Evolutionary conservation across 2,888 invertebrate genomes (phyloP).

Genomic region (Calephelis perditalis): DNA sequence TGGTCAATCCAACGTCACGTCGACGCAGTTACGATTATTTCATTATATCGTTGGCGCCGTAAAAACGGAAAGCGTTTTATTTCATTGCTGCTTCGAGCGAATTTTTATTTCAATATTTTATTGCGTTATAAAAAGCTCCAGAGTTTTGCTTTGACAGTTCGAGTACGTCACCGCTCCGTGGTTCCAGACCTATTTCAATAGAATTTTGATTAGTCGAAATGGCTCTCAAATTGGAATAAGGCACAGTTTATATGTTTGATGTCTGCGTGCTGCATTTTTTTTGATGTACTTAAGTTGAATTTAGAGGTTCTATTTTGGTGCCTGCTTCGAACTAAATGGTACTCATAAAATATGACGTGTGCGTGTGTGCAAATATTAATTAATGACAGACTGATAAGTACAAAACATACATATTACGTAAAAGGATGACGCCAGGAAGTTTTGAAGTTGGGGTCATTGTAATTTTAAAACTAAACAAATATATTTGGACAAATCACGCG

Average conservation of each 20-base stretch:
- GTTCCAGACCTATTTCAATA: slow-evolving; percentile 34
- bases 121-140: slow-evolving; percentile 57
- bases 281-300: neutral
- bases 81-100: slow-evolving; percentile 65
- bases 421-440: too few species aligned
- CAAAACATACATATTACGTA: too few species aligned
- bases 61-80: slow-evolving; percentile 75
- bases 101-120: slow-evolving; percentile 76
- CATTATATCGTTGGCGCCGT: slow-evolving; percentile 76
- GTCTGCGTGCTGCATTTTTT: slow-evolving; percentile 8
- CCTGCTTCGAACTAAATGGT: neutral
- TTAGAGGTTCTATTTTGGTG: neutral
- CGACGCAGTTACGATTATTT: slow-evolving; percentile 76
- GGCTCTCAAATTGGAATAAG: slow-evolving; percentile 16
- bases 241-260: slow-evolving; percentile 14
- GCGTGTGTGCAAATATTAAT: too few species aligned
- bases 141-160: slow-evolving; percentile 46
- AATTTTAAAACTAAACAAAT: too few species aligned
- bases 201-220: slow-evolving; percentile 16
- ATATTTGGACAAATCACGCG: too few species aligned
- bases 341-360: too few species aligned
- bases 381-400: too few species aligned
- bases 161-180: slow-evolving; percentile 41
- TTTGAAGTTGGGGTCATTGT: too few species aligned
- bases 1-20: slow-evolving; percentile 69